Conservation (phyloP, 1,140 invertebrate species). For the Aphelinus atriplicis region DNA sequence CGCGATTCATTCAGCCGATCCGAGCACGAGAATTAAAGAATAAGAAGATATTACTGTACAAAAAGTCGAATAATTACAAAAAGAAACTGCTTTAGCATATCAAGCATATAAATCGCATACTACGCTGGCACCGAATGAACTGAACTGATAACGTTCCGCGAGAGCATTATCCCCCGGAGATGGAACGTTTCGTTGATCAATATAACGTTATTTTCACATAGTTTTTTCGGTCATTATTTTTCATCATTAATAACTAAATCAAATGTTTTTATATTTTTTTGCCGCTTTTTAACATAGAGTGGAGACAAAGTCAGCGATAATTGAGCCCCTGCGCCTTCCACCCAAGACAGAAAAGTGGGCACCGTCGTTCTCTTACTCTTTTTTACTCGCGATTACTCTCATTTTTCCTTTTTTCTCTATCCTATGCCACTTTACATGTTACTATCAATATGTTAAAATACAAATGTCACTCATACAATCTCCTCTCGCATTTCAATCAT, state of each 20-base stretch:
- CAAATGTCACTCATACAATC: slow-evolving; percentile 65
- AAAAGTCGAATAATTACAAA: slow-evolving; percentile 44
- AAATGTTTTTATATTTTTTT: slow-evolving; percentile 40
- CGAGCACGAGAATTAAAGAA: slow-evolving; percentile 41
- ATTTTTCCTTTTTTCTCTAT: slow-evolving; percentile 50
- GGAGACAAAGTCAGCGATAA: slow-evolving; percentile 54
- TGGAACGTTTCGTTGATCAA: slow-evolving; percentile 39
- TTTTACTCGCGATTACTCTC: slow-evolving; percentile 41
- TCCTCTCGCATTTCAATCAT: slow-evolving; percentile 58
- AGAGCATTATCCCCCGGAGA: slow-evolving; percentile 35
- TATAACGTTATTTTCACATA: slow-evolving; percentile 2
- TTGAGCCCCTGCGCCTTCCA: slow-evolving; percentile 56
- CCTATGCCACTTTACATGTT: slow-evolving; percentile 65
- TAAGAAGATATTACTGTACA: slow-evolving; percentile 42
- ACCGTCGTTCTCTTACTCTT: slow-evolving; percentile 44
- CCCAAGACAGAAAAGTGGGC: slow-evolving; percentile 50
- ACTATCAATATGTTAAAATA: slow-evolving; percentile 69
- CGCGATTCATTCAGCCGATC: slow-evolving; percentile 40
- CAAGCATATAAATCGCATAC: slow-evolving; percentile 32
- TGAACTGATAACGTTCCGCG: slow-evolving; percentile 51
- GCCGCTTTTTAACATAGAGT: slow-evolving; percentile 45
- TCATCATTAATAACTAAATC: slow-evolving; percentile 40
- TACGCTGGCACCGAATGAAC: slow-evolving; percentile 55
- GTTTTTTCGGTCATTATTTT: slow-evolving; percentile 36
- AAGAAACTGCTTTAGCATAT: slow-evolving; percentile 36